Evolutionary conservation across 2,888 invertebrate species (phyloP).

Genomic region (Diloba caeruleocephala): DNA sequence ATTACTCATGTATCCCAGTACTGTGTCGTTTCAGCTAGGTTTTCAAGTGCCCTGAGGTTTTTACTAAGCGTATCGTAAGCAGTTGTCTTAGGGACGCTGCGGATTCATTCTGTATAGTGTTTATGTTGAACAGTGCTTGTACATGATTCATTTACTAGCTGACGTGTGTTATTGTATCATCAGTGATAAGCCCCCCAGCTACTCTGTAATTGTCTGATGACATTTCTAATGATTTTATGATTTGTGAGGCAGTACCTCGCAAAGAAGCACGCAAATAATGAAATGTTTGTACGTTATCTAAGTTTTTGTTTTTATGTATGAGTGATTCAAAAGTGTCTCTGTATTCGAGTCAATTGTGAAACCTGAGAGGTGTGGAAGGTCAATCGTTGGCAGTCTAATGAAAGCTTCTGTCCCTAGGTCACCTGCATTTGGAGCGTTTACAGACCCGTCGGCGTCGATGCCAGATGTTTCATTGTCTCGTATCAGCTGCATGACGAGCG

Average conservation of each 20-base stretch:
- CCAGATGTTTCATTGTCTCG: neutral
- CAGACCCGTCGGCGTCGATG: neutral
- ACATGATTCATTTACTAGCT: neutral
- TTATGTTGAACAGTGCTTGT: neutral
- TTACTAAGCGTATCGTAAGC: neutral
- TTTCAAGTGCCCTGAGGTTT: neutral
- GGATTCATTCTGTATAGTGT: neutral
- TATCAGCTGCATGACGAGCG: neutral
- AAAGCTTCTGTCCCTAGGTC: neutral
- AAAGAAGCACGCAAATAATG: conserved; percentile 6
- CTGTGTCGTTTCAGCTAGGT: neutral
- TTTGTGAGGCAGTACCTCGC: conserved; percentile 3
- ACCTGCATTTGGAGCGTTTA: neutral
- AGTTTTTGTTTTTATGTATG: neutral
- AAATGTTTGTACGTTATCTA: neutral
- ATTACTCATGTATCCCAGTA: neutral
- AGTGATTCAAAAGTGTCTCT: neutral
- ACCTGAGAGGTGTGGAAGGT: conserved; percentile 7
- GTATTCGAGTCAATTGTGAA: neutral
- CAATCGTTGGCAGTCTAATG: conserved; percentile 2
- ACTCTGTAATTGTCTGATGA: conserved; percentile 2
- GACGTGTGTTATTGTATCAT: neutral
- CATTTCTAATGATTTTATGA: conserved; percentile 2
- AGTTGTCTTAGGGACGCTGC: neutral
- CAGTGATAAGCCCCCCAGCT: neutral